These are phyloP conservation scores for Caenorhabditis sp. DNA, from an alignment of 2,888 invertebrate genomes.

Conservation along the genomic window DNA sequence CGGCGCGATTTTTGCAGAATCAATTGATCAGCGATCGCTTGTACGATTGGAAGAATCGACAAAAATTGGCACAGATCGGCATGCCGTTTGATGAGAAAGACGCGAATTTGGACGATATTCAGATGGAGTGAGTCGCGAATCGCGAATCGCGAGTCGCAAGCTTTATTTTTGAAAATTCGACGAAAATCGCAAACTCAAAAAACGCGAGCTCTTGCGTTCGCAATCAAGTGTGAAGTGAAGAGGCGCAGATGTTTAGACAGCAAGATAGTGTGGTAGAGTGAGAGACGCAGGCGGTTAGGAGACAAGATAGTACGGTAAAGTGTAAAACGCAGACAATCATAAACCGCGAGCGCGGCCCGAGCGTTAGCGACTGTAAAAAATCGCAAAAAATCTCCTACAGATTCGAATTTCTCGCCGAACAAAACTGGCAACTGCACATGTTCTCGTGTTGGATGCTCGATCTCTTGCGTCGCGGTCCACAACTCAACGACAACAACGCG, in stretches of 20 bases:
- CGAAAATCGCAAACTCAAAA: too few species aligned
- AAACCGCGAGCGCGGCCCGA: too few species aligned
- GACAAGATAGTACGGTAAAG: too few species aligned
- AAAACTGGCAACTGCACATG: constrained; percentile 69
- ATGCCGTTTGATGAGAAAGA: constrained; percentile 68
- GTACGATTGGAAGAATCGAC: constrained; percentile 69
- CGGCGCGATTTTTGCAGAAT: constrained; percentile 40
- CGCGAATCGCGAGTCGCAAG: not conserved
- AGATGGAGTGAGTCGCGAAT: constrained; percentile 58
- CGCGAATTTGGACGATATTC: constrained; percentile 65
- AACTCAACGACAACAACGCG: constrained; percentile 65
- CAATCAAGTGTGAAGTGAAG: too few species aligned
- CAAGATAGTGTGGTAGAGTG: too few species aligned
- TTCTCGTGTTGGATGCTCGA: constrained; percentile 69
- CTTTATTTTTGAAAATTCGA: not conserved
- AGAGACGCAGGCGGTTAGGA: too few species aligned
- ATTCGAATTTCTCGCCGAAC: constrained; percentile 70
- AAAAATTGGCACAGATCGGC: constrained; percentile 70
- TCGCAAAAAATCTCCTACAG: too few species aligned
- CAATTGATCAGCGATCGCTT: constrained; percentile 65
- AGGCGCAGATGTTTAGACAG: too few species aligned
- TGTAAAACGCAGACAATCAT: not conserved
- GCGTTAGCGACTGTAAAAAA: too few species aligned
- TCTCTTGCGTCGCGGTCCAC: constrained; percentile 62
- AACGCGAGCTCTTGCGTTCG: too few species aligned